phyloP scores from a whole-genome alignment of 2,797 vertebrate genomes.

The Fringilla coelebs region DNA sequence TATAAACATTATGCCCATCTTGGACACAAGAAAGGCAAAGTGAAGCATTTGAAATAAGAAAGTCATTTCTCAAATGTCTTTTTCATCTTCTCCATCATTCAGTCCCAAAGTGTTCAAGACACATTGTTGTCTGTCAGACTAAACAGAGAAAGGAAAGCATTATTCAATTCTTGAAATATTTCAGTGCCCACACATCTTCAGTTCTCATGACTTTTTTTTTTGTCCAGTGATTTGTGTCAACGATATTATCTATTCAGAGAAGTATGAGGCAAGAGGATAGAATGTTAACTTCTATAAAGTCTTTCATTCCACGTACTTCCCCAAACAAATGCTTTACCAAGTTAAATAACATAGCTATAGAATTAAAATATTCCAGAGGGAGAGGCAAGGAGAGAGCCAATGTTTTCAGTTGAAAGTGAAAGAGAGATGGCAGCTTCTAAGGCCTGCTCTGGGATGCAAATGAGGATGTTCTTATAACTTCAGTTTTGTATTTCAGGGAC shows the following conservation, averaged over 20 bases:
- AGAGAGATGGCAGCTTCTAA: background rate
- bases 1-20: slow-evolving; percentile 8
- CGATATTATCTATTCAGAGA: slow-evolving; percentile 58
- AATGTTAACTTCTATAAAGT: slow-evolving; percentile 32
- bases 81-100: slow-evolving; percentile 41
- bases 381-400: background rate
- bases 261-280: slow-evolving; percentile 56
- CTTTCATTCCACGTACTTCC: slow-evolving; percentile 38
- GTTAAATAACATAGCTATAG: background rate
- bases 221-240: slow-evolving; percentile 64
- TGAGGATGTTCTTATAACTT: background rate
- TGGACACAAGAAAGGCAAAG: background rate
- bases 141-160: slow-evolving; percentile 53
- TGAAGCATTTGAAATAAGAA: slow-evolving; percentile 23
- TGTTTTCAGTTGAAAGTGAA: background rate
- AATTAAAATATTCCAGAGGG: background rate
- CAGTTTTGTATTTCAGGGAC: background rate
- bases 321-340: background rate
- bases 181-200: slow-evolving; percentile 67
- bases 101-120: slow-evolving; percentile 26
- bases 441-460: background rate
- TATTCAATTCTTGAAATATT: slow-evolving; percentile 68
- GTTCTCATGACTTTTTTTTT: slow-evolving; percentile 65
- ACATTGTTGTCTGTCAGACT: slow-evolving; percentile 48
- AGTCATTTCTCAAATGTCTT: slow-evolving; percentile 40